A percentile compares a stretch with the other conserved stretches of the same genome.
Conservation (phyloP, 2,888 invertebrate species). For the Unio delphinus region DNA sequence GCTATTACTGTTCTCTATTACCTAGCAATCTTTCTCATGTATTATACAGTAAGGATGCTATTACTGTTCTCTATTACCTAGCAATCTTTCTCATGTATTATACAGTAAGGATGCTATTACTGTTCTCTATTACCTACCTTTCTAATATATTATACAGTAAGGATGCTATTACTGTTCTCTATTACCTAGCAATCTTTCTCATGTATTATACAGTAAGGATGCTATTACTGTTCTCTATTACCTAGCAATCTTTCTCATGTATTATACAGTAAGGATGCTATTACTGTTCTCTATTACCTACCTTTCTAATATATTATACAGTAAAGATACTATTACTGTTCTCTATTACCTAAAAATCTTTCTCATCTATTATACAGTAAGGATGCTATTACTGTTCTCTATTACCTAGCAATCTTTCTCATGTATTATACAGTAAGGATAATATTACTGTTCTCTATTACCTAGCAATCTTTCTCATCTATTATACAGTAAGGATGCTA, state of each 20-base stretch:
- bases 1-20: slow-evolving; percentile 63
- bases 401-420: slow-evolving; percentile 88
- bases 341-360: slow-evolving; percentile 85
- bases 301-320: too few relatives aligned
- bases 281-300: too few relatives aligned
- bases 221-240: slow-evolving; percentile 63
- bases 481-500: too few relatives aligned
- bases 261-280: too few relatives aligned
- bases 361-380: slow-evolving; percentile 76
- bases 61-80: too few relatives aligned
- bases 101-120: not conserved
- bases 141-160: slow-evolving; percentile 76
- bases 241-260: slow-evolving; percentile 88
- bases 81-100: too few relatives aligned
- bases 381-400: not conserved
- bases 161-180: not conserved
- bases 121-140: slow-evolving; percentile 80
- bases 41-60: too few relatives aligned
- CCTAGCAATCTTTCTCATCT: slow-evolving; percentile 88
- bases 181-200: slow-evolving; percentile 88
- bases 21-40: slow-evolving; percentile 88
- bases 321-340: not conserved
- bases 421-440: too few relatives aligned
- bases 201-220: too few relatives aligned
- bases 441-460: slow-evolving; percentile 63